Evolutionary conservation across 2,888 invertebrate genomes (phyloP), one percentile per base, ranked within the genome.

Genomic region (Cataglyphis altisquamis): DNA sequence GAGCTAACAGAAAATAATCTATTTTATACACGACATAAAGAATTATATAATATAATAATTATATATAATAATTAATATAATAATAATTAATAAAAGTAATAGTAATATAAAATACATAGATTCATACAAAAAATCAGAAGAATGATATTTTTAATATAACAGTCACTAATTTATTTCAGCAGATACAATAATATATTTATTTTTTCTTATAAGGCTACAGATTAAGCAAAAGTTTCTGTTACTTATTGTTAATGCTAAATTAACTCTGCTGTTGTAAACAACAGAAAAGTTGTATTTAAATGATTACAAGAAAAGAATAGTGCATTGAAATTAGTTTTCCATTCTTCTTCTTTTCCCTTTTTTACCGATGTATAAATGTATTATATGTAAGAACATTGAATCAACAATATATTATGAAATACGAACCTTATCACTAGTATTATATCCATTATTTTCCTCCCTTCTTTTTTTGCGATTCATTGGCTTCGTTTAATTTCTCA

Each of bases 401-500:
- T 70, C 32, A 32, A 36, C 15, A 55, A 21, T 32, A 1, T 52
- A 70, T 55, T 1, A 55, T 52, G 36, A 5, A 21, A 55, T 21
- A 32, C 15, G 9, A 9, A 21, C n/a, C 36, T 21, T 36, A 36
- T 36, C 15, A 55, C 9, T 1, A 21, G 0, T 25, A 1, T 48
- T 32, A 25, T 21, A n/a, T 41, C 3, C 4, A n/a, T 57, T 66
- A 80, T 85, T 62, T 63, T 45, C 68, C 88, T 94, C 89, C 88
- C 94, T 84, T 95, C 72, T 70, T 80, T 93, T 93, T 95, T 92
- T 85, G 95, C 92, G 92, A 95, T 92, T 94, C 96, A 92, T 86
- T 95, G 87, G 92, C 95, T 91, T 92, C 95, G 84, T 94, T 95
- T 91, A 84, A 92, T 92, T 92, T 95, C 86, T 97, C 97, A 83